These are phyloP conservation scores for Spizaetus ornatus DNA, from an alignment of 2,113 vertebrate species.

Conservation along the genomic window DNA sequence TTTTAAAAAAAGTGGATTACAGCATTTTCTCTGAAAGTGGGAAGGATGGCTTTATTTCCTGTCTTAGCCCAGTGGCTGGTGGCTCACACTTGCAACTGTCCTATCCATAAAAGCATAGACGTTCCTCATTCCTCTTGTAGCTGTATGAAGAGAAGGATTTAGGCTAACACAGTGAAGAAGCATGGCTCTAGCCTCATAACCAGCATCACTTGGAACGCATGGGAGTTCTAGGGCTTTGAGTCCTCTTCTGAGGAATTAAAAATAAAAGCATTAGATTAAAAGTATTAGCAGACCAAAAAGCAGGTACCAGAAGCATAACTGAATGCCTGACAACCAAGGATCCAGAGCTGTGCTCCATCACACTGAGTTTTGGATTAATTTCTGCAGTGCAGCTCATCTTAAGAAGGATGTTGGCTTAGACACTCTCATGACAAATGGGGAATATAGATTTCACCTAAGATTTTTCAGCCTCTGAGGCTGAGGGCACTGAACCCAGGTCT, in stretches of 20 bases:
- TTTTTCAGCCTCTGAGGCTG: background rate
- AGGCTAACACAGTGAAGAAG: background rate
- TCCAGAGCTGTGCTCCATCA: background rate
- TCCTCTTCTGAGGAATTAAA: background rate
- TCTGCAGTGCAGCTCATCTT: background rate
- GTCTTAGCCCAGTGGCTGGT: background rate
- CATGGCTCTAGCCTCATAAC: background rate
- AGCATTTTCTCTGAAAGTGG: background rate
- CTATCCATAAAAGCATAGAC: background rate
- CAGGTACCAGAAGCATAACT: background rate
- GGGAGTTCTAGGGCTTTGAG: background rate
- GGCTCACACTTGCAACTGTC: background rate
- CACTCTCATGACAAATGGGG: background rate
- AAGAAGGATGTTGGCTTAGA: background rate
- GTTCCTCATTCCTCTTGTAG: background rate
- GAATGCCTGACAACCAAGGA: background rate
- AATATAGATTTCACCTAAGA: background rate
- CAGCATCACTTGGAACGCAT: background rate
- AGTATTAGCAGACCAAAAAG: background rate
- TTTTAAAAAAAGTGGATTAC: too few species aligned
- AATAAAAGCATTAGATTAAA: background rate
- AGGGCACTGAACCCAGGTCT: background rate
- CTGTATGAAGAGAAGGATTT: background rate
- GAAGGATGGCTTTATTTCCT: background rate
- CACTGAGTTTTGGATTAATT: background rate